Evolutionary conservation across 2,888 invertebrate genomes (phyloP).

Genomic region (Gasteruption jaculator): DNA sequence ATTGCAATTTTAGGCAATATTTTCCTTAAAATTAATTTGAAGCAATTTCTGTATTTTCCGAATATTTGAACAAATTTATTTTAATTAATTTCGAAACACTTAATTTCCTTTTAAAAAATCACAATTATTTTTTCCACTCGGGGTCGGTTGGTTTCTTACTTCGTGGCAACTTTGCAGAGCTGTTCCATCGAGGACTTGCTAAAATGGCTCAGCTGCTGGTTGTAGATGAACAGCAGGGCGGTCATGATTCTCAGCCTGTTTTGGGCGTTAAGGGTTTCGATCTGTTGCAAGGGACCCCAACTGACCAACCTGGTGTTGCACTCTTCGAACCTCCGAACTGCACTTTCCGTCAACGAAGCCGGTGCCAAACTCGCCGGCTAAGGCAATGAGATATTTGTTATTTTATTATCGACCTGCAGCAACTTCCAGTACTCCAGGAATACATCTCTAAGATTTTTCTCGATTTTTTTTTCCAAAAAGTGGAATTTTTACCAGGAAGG

Average conservation of each 20-base stretch:
- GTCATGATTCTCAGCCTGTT: constrained; percentile 88
- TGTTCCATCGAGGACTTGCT: constrained; percentile 75
- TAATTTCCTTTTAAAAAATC: background rate
- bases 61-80: constrained; percentile 6
- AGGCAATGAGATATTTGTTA: too few relatives aligned
- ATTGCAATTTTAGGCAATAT: background rate
- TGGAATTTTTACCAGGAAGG: constrained; percentile 1
- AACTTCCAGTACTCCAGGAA: too few relatives aligned
- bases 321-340: constrained; percentile 81
- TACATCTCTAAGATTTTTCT: background rate
- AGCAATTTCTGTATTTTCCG: background rate
- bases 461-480: background rate
- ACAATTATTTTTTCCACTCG: too few relatives aligned
- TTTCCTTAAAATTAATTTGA: background rate
- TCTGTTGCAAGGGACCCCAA: constrained; percentile 87
- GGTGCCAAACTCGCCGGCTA: constrained; percentile 73
- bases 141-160: constrained; percentile 53
- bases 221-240: constrained; percentile 82
- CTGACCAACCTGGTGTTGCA: constrained; percentile 83
- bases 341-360: constrained; percentile 78
- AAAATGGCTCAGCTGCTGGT: constrained; percentile 76
- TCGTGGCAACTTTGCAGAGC: constrained; percentile 76
- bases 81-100: constrained; percentile 3
- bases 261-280: constrained; percentile 86
- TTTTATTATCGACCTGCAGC: too few relatives aligned